Evolutionary conservation across 2,888 invertebrate genomes (phyloP), one percentile per base, ranked within the genome.

Genomic region (Protonemura montana): DNA sequence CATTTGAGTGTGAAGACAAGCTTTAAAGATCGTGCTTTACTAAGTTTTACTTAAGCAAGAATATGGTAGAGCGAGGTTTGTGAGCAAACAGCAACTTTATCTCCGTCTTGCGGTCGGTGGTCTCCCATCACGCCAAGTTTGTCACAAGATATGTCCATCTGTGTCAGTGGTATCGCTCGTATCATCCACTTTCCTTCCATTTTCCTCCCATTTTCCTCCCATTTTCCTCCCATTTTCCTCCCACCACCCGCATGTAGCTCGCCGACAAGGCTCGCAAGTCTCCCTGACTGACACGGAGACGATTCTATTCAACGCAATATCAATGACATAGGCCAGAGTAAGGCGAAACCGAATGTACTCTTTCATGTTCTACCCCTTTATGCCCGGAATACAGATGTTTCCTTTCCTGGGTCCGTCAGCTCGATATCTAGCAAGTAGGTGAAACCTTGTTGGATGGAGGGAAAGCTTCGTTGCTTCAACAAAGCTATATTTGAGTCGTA

Each of bases 141-240:
- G 59, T 59, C 59, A 59, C 16, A 2, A 59, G 78, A 78, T 26
- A 78, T 78, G 78, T 78, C 78, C 78, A 78, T 78, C 78, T 26
- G 78, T 78, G 26, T 78, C 78, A 78, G 26, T 27, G n/a, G 26
- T 78, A 78, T 78, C 28, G 27, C 6, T 3, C 78, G 78, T 27
- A 21, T 13, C 59, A 59, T 59, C 59, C 59, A 59, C 59, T 59
- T 59, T 59, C 59, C 21, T 21, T 21, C 13, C 16, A 59, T 21
- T 59, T 59, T 59, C 59, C 21, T 21, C 59, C 13, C 59, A 59
- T 21, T 59, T 59, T 59, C 59, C 21, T 21, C 59, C 59, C 3
- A 59, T 21, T 21, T 21, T 10, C 59, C 7, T 59, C 59, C 59
- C 3, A 16, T 10, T 59, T 3, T 27, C 78, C n/a, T 28, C 77